Base-by-base conservation (phyloP, 2,113 vertebrate genomes). In the Oncorhynchus kisutch region DNA sequence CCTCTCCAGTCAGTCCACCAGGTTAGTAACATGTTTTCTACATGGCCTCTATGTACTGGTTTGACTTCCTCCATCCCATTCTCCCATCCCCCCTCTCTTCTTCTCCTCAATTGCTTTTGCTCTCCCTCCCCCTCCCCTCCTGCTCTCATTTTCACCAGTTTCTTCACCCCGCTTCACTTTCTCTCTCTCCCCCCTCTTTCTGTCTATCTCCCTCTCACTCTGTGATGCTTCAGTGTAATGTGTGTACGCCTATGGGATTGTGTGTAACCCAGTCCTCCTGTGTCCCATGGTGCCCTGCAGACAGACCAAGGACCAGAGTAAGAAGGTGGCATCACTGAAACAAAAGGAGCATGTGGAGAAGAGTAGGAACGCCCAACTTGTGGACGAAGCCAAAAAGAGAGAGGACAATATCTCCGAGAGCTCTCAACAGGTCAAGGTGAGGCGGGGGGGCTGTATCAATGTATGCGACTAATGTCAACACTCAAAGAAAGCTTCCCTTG, bases 301-400 rank as follows among this genome's bases (percentile, higher is more conserved):
- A 91, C 97, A 98, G 89, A 95, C 94, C 82, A 99, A 98, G 88
- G 98, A 99, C 87, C 97, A 98, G 89, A 94, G 94, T 2, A 99
- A 99, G 92, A 99, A 99, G 86, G 95, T 96, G 70, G 95, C 96
- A 3, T 96, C 95, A 49, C 92, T 98, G 87, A 99, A 99, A 91
- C 97, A 99, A 92, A 99, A 99, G 89, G 97, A 99, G 70, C 95
- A 97, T 79, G 94, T 97, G 81, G 96, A 98, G 86, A 99, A 98
- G 79, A 99, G 97, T 91, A 96, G 95, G 87, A 98, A 96, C 0
- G 96, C 96, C 0, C 96, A 95, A 81, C 95, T 98, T 83, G 88
- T 97, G 80, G 96, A 98, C 60, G 97, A 98, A 89, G 97, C 96
- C 72, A 92, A 95, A 48, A 95, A 96, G 66, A 89, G 97, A 76